phyloP scores from a whole-genome alignment of 2,797 vertebrate genomes.

The Nasua narica region DNA sequence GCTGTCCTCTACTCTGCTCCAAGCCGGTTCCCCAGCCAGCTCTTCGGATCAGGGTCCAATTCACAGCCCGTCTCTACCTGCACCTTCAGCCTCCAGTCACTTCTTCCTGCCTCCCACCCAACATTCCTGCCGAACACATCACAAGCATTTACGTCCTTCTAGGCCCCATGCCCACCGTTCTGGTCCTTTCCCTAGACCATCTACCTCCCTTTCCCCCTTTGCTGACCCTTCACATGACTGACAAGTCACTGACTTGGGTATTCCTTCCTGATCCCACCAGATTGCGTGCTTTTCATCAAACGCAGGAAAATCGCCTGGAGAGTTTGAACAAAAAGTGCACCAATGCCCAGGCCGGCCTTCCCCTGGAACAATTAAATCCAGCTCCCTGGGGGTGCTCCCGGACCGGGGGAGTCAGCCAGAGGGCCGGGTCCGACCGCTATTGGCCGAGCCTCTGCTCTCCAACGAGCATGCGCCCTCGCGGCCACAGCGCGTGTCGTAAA shows the following conservation, averaged over 20 bases:
- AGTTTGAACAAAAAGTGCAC: not conserved
- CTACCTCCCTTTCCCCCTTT: no score
- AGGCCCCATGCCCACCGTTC: accelerated
- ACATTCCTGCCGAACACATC: not conserved
- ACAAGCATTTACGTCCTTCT: accelerated
- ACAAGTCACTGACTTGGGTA: not conserved
- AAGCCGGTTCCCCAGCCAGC: not conserved
- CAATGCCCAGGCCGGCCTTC: not conserved
- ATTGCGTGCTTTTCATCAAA: not conserved
- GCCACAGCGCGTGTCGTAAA: not conserved
- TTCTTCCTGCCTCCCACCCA: not conserved
- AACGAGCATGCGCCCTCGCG: accelerated
- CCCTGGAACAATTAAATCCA: not conserved
- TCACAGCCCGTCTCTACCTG: accelerated
- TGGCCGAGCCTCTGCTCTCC: no score
- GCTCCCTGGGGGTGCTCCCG: not conserved
- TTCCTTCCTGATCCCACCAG: not conserved
- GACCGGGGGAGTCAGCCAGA: not conserved
- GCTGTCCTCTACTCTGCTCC: not conserved
- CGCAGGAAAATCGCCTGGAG: not conserved
- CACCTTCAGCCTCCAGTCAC: not conserved
- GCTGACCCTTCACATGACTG: not conserved
- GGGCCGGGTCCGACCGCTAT: not conserved
- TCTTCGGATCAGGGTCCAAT: not conserved
- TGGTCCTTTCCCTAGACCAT: not conserved